Conservation (phyloP, 1,140 invertebrate species). For the Macrobrachium rosenbergii region DNA sequence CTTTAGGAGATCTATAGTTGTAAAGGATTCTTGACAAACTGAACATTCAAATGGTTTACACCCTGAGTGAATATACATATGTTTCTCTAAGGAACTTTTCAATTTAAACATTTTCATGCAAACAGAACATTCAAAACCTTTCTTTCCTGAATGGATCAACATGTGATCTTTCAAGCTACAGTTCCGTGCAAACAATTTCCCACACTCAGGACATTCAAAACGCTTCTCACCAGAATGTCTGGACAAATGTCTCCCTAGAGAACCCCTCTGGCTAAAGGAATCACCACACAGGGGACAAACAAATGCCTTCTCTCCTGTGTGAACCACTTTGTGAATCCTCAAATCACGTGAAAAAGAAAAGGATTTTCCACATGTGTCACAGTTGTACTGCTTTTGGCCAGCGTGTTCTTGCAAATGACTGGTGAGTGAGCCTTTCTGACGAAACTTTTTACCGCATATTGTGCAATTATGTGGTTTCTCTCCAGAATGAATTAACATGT, state of each 20-base stretch:
- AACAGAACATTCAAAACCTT: background rate
- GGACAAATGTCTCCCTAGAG: background rate
- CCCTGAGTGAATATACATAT: background rate
- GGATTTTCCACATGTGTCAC: background rate
- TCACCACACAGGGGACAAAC: background rate
- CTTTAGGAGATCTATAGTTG: no score
- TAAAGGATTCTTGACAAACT: no score
- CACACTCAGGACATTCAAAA: background rate
- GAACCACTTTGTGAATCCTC: background rate
- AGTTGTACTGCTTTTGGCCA: background rate
- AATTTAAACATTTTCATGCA: background rate
- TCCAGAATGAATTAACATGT: background rate
- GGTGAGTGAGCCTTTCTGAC: background rate
- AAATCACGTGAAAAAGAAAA: background rate
- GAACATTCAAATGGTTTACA: background rate
- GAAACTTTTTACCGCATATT: background rate
- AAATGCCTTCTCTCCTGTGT: conserved; percentile 1
- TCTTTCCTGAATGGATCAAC: conserved; percentile 1
- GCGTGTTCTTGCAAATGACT: background rate
- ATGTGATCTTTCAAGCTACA: background rate
- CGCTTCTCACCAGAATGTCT: background rate
- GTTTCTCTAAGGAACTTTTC: background rate
- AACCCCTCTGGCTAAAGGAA: background rate
- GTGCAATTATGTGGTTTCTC: background rate
- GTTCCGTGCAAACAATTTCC: background rate